Evolutionary conservation across 2,113 vertebrate species (phyloP).

Genomic region (Cryptotis parvus): DNA sequence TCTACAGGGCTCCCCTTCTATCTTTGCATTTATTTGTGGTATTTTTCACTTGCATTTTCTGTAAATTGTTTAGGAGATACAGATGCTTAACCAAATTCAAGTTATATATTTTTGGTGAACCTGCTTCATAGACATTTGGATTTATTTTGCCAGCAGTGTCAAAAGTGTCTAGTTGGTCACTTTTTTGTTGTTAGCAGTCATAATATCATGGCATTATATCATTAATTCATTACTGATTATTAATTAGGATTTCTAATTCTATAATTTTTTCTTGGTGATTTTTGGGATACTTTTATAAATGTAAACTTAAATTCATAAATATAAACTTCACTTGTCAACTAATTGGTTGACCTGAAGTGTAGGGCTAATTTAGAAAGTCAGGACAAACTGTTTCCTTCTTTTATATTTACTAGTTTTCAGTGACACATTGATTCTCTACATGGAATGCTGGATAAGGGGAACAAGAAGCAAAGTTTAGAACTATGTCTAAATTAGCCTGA

Average conservation of each 20-base stretch:
- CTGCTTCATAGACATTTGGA: background rate
- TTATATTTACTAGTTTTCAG: background rate
- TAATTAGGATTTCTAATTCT: background rate
- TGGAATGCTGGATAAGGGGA: too few relatives aligned
- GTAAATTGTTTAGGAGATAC: background rate
- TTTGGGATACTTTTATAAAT: background rate
- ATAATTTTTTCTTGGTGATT: background rate
- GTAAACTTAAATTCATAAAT: background rate
- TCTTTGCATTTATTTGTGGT: background rate
- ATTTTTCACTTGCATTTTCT: background rate
- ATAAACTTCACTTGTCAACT: background rate
- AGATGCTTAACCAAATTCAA: background rate
- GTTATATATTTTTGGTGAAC: background rate
- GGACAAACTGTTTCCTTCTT: background rate
- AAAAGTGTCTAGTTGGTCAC: background rate
- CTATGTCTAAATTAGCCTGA: background rate
- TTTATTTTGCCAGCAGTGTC: background rate
- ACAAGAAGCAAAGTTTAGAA: background rate
- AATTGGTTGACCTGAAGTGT: background rate
- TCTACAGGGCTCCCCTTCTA: background rate
- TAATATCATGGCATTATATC: too few relatives aligned
- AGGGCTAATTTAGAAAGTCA: background rate
- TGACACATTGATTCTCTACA: background rate
- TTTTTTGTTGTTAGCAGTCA: background rate
- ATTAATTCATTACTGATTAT: background rate